Percentiles rank a stretch among this genome's conserved stretches.
phyloP scores from a whole-genome alignment of 2,797 vertebrate species.

The Pseudochirops corinnae region DNA sequence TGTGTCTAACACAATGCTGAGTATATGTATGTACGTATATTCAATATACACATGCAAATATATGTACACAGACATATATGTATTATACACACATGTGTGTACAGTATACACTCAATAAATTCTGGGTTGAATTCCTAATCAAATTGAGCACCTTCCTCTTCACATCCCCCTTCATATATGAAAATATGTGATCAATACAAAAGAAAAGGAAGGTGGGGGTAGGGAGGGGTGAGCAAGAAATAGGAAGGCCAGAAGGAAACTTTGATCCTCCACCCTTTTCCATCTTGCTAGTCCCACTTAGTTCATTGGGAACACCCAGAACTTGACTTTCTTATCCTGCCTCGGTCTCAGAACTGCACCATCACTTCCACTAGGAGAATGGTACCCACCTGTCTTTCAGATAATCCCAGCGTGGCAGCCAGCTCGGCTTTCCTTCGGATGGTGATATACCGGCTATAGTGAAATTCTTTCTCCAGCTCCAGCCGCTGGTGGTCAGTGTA shows the following conservation, averaged over 20 bases:
- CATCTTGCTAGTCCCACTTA: neutral
- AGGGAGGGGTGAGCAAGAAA: neutral
- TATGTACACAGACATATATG: neutral
- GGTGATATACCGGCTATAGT: slow-evolving; percentile 87
- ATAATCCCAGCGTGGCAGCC: slow-evolving; percentile 87
- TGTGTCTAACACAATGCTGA: neutral
- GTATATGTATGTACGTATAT: neutral
- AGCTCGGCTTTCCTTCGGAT: slow-evolving; percentile 89
- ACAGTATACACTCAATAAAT: neutral
- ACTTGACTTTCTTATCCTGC: neutral
- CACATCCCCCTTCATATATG: neutral
- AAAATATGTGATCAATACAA: neutral
- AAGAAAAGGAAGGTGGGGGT: neutral
- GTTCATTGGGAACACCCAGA: neutral
- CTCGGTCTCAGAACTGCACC: neutral
- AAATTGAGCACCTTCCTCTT: neutral
- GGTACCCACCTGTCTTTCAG: slow-evolving; percentile 88
- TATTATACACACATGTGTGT: neutral
- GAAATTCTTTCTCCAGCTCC: slow-evolving; percentile 88
- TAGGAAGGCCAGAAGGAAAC: neutral
- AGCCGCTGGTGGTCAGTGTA: slow-evolving; percentile 88
- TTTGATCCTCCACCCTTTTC: neutral
- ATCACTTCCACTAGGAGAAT: neutral
- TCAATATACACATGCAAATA: neutral
- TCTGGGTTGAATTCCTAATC: neutral